These are phyloP conservation scores for Heliconius hewitsoni DNA, from an alignment of 1,140 invertebrate species.

Conservation along the genomic window DNA sequence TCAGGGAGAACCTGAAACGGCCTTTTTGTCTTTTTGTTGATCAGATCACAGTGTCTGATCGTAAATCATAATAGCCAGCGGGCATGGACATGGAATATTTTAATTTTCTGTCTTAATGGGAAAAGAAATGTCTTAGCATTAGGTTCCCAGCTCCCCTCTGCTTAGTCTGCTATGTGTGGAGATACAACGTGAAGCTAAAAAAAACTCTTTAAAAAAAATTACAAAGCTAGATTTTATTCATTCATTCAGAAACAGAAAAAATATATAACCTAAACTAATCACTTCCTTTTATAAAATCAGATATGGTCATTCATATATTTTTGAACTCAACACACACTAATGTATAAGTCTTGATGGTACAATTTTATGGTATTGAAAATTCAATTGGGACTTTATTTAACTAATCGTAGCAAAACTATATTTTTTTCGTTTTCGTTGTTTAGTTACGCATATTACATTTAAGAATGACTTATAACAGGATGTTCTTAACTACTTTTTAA, in stretches of 20 bases:
- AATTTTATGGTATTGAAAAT: not conserved
- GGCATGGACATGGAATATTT: too few relatives aligned
- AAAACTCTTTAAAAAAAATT: not conserved
- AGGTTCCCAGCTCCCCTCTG: too few relatives aligned
- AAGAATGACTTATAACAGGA: not conserved
- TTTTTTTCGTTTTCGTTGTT: not conserved
- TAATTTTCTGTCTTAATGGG: too few relatives aligned
- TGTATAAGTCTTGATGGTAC: not conserved
- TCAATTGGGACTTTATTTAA: not conserved
- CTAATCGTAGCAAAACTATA: conserved; percentile 8
- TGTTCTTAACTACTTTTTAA: not conserved
- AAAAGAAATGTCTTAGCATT: too few relatives aligned
- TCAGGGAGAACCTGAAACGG: too few relatives aligned
- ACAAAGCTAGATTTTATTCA: not conserved
- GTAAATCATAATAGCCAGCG: too few relatives aligned
- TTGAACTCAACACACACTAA: conserved; percentile 6
- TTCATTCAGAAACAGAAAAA: not conserved
- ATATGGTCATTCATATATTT: not conserved
- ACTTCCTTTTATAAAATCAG: conserved; percentile 3
- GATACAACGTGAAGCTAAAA: not conserved
- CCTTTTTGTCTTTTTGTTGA: too few relatives aligned
- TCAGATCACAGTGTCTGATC: too few relatives aligned
- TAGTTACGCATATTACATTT: not conserved
- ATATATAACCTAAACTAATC: not conserved
- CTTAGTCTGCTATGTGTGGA: too few relatives aligned